Percentiles rank a stretch among this genome's conserved stretches.
Conservation (phyloP, 2,888 invertebrate species). For the Pseudococcus viburni region DNA sequence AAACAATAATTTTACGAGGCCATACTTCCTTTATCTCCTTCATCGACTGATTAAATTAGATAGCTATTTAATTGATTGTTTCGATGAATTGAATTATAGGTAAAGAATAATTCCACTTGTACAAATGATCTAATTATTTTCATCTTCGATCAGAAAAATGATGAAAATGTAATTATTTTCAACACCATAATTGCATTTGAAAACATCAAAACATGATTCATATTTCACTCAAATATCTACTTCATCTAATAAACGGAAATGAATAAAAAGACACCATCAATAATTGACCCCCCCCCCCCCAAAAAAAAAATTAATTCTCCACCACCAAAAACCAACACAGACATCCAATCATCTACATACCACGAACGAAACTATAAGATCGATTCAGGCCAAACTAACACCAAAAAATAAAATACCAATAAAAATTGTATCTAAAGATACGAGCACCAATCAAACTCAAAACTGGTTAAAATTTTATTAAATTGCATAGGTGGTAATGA, state of each 20-base stretch:
- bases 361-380: neutral
- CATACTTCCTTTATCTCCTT: neutral
- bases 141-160: neutral
- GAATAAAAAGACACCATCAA: no score
- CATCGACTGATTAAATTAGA: neutral
- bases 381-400: neutral
- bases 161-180: neutral
- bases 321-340: no score
- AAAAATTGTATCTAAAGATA: neutral
- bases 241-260: no score
- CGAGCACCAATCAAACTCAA: neutral
- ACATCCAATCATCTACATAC: neutral
- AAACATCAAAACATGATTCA: no score
- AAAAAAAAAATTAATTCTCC: no score
- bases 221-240: neutral
- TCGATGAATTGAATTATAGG: slow-evolving; percentile 1
- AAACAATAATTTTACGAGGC: neutral
- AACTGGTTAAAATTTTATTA: slow-evolving; percentile 7
- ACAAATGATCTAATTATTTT: neutral
- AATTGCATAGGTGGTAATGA: slow-evolving; percentile 6
- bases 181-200: neutral
- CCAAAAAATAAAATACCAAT: neutral
- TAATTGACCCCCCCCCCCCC: no score
- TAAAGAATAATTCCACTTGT: neutral
- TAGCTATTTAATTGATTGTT: neutral